phyloP scores from a whole-genome alignment of 2,113 vertebrate genomes.

The Nipponia nippon region DNA sequence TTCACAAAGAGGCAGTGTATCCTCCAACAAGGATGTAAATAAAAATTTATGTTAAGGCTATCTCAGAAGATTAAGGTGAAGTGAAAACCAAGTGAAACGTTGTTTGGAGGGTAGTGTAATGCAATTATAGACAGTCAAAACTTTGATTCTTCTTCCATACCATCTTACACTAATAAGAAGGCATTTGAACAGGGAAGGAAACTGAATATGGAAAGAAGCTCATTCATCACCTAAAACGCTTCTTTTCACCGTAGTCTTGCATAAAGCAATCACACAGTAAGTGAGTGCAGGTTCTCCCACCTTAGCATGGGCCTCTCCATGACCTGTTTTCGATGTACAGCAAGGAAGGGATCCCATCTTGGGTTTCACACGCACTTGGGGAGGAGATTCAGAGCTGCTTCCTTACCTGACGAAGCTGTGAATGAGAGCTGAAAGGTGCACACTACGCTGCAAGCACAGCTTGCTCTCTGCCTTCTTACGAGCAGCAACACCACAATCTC shows the following conservation, averaged over 20 bases:
- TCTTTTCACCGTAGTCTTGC: not conserved
- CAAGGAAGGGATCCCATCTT: not conserved
- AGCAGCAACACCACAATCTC: not conserved
- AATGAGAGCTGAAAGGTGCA: not conserved
- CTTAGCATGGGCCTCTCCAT: not conserved
- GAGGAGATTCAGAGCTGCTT: not conserved
- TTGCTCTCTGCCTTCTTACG: not conserved
- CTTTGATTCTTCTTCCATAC: not conserved
- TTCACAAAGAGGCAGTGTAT: not conserved
- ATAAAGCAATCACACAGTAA: not conserved
- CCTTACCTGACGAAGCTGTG: not conserved
- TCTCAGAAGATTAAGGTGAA: not conserved
- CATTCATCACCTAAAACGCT: not conserved
- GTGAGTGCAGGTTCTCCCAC: not conserved
- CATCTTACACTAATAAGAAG: not conserved
- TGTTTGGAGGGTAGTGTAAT: not conserved
- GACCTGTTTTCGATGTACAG: not conserved
- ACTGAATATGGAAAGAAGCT: not conserved
- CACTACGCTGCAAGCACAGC: not conserved
- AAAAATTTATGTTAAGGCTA: not conserved
- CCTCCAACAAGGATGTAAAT: not conserved
- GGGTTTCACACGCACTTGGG: not conserved
- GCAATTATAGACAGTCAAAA: not conserved
- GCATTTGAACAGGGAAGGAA: not conserved
- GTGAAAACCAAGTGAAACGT: not conserved